Evolutionary conservation across 2,797 vertebrate genomes (phyloP), one percentile per base, ranked within the genome.

Genomic region (Fratercula arctica): DNA sequence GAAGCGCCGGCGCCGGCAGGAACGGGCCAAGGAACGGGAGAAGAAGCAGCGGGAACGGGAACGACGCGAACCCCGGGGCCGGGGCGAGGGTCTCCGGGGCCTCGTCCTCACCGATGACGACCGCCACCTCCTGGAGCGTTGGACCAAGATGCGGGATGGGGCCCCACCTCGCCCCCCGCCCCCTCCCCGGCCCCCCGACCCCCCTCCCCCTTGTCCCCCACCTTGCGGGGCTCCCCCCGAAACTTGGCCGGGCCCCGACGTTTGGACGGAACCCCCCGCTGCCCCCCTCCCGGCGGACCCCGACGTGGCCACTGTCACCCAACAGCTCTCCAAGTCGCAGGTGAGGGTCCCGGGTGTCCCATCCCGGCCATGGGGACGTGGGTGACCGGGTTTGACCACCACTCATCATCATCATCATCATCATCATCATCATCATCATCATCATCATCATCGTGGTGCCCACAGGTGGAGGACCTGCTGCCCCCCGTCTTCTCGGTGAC

Each of bases 291-390:
- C 98, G 14, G 96, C 97, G 3, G 97, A 98, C 43, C 98, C 99
- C 0, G 99, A 99, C 74, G 99, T 99, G 93, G 99, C 98, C 83
- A 98, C 98, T 24, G 99, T 99, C 56, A 99, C 99, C 4, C 98
- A 99, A 60, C 99, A 99, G 97, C 98, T 99, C 31, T 99, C 99
- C 37, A 99, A 99, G 97, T 99, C 99, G 16, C 99, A 99, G 99
- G 99, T 99, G 74, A 97, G 59, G 48, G 31, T 21, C 35, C 24
- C 15, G 9, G 24, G 33, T 5, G 17, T 26, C 45, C 16, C 33
- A 8, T 13, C 33, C 16, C 6, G 12, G 45, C 12, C 3, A 8
- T 20, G 45, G 45, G 29, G 29, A 26, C 39, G 31, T 13, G 25
- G 8, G 13, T 12, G 11, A 56, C 31, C 72, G 5, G 24, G 41